phyloP scores from a whole-genome alignment of 1,140 invertebrate genomes.

The Drosophila aff. region DNA sequence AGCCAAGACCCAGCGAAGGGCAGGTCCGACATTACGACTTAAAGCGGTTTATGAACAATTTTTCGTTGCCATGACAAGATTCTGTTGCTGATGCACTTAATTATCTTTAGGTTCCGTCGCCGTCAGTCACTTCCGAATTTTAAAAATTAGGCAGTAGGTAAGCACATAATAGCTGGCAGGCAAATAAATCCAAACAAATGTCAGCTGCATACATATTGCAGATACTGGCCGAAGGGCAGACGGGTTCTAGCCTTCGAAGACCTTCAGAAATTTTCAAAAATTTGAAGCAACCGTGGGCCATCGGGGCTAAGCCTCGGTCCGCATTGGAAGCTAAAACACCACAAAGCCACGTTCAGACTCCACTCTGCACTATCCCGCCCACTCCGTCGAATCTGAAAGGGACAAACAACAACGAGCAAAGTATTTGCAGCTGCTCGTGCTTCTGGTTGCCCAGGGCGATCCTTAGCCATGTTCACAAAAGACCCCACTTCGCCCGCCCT shows the following conservation, averaged over 20 bases:
- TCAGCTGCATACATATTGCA: slow-evolving; percentile 61
- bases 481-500: slow-evolving; percentile 14
- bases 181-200: slow-evolving; percentile 77
- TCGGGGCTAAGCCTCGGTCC: background rate
- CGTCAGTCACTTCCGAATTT: slow-evolving; percentile 12
- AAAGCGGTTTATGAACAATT: slow-evolving; percentile 73
- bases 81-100: slow-evolving; percentile 44
- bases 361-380: slow-evolving; percentile 10
- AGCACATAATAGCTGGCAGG: slow-evolving; percentile 30
- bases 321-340: slow-evolving; percentile 5
- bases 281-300: background rate
- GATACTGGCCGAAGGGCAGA: background rate
- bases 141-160: slow-evolving; percentile 57
- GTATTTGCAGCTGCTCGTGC: slow-evolving; percentile 69
- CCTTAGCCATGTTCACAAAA: slow-evolving; percentile 64
- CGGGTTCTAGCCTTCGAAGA: background rate
- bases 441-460: slow-evolving; percentile 74
- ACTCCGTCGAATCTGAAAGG: slow-evolving; percentile 34
- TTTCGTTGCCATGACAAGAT: slow-evolving; percentile 56
- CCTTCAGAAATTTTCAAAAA: slow-evolving; percentile 1
- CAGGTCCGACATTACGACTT: slow-evolving; percentile 39
- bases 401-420: slow-evolving; percentile 62
- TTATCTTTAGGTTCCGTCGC: slow-evolving; percentile 19
- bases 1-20: slow-evolving; percentile 3
- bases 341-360: slow-evolving; percentile 11